Conservation (phyloP, 2,113 vertebrate species). For the Cinclus cinclus region DNA sequence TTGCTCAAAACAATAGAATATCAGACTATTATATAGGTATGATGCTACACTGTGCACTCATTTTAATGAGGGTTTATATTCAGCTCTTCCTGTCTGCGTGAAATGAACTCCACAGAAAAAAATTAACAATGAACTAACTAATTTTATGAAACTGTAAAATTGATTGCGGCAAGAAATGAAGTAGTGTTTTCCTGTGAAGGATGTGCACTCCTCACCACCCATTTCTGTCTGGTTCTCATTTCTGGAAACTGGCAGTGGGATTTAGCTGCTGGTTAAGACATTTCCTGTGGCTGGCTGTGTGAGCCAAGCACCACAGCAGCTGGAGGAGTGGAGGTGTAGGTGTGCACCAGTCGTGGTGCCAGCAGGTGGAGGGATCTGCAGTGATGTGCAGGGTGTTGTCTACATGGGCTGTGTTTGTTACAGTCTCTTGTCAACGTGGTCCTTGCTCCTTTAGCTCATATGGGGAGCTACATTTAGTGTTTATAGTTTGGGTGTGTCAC, state of each 20-base stretch:
- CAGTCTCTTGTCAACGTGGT: rapidly evolving
- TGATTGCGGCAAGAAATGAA: neutral
- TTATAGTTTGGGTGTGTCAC: neutral
- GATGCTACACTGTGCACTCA: neutral
- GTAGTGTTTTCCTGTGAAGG: neutral
- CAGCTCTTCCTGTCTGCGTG: neutral
- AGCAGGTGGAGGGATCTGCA: neutral
- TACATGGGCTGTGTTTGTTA: neutral
- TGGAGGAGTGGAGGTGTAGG: neutral
- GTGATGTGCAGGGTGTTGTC: too few relatives aligned
- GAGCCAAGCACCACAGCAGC: rapidly evolving
- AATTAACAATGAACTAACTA: neutral
- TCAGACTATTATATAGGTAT: neutral
- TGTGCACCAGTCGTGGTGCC: neutral
- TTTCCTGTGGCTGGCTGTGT: neutral
- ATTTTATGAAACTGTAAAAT: neutral
- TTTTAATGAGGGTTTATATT: neutral
- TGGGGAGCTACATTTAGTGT: neutral
- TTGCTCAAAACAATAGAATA: neutral
- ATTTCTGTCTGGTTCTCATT: neutral
- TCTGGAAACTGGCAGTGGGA: neutral
- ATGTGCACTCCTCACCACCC: neutral
- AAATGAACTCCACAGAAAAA: neutral
- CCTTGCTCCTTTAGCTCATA: neutral
- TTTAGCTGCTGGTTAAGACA: neutral